phyloP scores from a whole-genome alignment of 2,113 vertebrate genomes.

The Pluvialis apricaria region DNA sequence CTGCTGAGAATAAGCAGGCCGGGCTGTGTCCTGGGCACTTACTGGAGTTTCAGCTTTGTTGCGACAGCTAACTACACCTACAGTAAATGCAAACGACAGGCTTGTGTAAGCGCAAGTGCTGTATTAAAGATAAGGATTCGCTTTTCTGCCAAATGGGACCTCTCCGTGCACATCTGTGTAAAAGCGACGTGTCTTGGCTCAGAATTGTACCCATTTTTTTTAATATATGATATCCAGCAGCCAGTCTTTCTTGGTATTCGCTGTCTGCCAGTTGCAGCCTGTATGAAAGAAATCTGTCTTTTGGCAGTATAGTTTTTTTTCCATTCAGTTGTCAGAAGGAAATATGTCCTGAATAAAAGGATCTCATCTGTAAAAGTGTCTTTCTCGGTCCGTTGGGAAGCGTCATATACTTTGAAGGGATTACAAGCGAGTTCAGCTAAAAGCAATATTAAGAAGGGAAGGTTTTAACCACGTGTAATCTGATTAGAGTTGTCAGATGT shows the following conservation, averaged over 20 bases:
- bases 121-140: background rate
- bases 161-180: background rate
- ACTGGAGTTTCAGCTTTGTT: background rate
- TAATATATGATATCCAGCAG: background rate
- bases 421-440: background rate
- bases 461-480: background rate
- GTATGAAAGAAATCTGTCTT: background rate
- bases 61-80: background rate
- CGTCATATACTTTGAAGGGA: background rate
- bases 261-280: background rate
- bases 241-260: fast-evolving
- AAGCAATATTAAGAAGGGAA: background rate
- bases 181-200: background rate
- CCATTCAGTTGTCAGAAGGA: background rate
- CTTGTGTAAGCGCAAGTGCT: background rate
- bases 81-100: too few species aligned
- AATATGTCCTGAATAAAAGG: background rate
- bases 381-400: background rate
- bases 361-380: background rate
- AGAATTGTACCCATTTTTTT: background rate
- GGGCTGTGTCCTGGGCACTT: background rate
- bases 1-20: background rate
- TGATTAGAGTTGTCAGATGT: background rate
- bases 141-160: background rate
- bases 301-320: too few species aligned